Evolutionary conservation across 2,888 invertebrate genomes (phyloP).

Genomic region (Nebria salina): DNA sequence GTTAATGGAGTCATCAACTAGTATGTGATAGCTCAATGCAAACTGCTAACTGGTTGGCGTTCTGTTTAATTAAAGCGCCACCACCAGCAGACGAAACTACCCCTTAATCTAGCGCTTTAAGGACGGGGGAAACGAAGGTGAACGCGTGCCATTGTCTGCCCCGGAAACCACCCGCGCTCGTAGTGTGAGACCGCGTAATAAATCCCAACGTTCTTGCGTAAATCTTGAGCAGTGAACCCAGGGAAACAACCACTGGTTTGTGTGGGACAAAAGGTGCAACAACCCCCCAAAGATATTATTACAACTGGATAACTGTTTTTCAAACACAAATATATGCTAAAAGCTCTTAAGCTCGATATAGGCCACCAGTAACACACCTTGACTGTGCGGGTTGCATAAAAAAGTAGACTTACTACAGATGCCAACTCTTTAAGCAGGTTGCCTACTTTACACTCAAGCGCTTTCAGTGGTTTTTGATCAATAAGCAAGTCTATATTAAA

Average conservation of each 20-base stretch:
- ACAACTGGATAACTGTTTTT: too few species aligned
- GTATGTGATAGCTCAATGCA: conserved; percentile 26
- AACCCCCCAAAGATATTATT: neutral
- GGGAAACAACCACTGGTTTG: conserved; percentile 3
- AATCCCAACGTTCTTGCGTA: conserved; percentile 25
- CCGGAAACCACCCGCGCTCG: neutral
- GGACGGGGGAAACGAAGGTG: neutral
- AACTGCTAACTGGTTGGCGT: conserved; percentile 29
- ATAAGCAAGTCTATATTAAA: too few species aligned
- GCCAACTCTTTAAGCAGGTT: too few species aligned
- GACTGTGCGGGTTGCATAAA: too few species aligned
- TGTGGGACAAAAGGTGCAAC: neutral
- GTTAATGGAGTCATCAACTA: conserved; percentile 25
- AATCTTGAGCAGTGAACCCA: conserved; percentile 20
- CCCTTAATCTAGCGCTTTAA: conserved; percentile 3
- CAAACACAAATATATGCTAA: too few species aligned
- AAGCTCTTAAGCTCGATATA: too few species aligned
- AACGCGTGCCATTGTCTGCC: conserved; percentile 3
- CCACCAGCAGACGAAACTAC: neutral
- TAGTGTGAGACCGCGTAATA: conserved; percentile 19
- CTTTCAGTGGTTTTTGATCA: too few species aligned
- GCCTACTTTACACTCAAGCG: too few species aligned
- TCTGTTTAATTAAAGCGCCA: conserved; percentile 24
- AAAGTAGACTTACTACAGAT: too few species aligned
- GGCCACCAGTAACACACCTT: too few species aligned